Percentiles rank a stretch among this genome's conserved stretches.
phyloP scores from a whole-genome alignment of 2,797 vertebrate species.

The Helostoma temminkii region DNA sequence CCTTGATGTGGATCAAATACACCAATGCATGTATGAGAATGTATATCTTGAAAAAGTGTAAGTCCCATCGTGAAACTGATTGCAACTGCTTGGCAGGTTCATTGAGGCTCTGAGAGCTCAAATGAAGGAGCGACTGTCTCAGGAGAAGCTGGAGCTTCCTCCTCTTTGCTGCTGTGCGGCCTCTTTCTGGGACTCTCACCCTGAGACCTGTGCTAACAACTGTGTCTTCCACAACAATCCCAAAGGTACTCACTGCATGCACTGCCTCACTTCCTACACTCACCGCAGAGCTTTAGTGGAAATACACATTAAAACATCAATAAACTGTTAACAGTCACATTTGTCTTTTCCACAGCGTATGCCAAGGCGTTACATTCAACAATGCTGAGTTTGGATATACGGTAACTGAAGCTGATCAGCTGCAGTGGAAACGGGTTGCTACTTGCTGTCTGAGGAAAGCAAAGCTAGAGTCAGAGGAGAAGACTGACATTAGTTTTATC shows the following conservation, averaged over 20 bases:
- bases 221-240: conserved; percentile 94
- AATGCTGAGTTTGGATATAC: conserved; percentile 81
- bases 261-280: neutral
- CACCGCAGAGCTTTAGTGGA: neutral
- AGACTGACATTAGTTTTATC: neutral
- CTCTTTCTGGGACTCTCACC: conserved; percentile 94
- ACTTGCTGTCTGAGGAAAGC: neutral
- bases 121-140: conserved; percentile 84
- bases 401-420: conserved; percentile 41
- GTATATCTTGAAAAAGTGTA: neutral
- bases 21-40: neutral
- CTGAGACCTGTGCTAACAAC: conserved; percentile 95
- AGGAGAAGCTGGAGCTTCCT: conserved; percentile 84
- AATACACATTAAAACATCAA: neutral
- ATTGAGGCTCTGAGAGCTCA: conserved; percentile 64
- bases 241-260: conserved; percentile 83
- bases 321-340: neutral
- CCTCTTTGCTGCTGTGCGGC: conserved; percentile 91
- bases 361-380: conserved; percentile 85
- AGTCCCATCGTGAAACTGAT: neutral
- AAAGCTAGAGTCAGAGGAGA: neutral
- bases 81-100: conserved; percentile 57
- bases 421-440: neutral
- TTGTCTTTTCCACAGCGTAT: conserved; percentile 84
- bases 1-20: neutral